Evolutionary conservation across 2,888 invertebrate species (phyloP).

Genomic region (Conops quadrifasciatus): DNA sequence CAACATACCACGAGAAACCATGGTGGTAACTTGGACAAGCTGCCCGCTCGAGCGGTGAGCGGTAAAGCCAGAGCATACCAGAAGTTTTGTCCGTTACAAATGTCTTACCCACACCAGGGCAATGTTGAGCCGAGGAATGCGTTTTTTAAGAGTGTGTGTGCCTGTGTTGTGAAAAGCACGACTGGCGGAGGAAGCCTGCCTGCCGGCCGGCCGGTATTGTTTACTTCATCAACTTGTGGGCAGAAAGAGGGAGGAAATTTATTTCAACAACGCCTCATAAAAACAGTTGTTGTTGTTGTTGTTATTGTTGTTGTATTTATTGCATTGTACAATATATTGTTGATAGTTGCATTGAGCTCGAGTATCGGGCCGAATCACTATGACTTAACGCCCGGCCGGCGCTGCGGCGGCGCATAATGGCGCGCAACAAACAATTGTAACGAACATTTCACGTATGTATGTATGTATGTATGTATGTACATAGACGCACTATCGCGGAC

Average conservation of each 20-base stretch:
- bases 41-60: constrained; percentile 19
- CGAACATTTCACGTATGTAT: constrained; percentile 16
- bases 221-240: constrained; percentile 21
- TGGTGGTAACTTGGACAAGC: neutral
- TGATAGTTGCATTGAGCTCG: constrained; percentile 12
- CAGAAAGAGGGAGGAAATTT: constrained; percentile 30
- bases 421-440: constrained; percentile 29
- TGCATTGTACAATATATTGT: neutral
- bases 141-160: neutral
- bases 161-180: neutral
- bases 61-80: constrained; percentile 36
- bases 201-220: neutral
- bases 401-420: constrained; percentile 22
- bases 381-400: neutral
- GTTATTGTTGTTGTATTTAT: constrained; percentile 2
- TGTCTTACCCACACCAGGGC: constrained; percentile 28
- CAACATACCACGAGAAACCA: neutral
- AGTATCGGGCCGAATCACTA: neutral
- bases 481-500: too few relatives aligned
- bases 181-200: neutral
- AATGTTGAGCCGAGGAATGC: constrained; percentile 26
- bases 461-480: too few relatives aligned
- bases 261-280: constrained; percentile 6
- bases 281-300: neutral
- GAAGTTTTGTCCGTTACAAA: constrained; percentile 48